phyloP scores from a whole-genome alignment of 2,888 invertebrate species.

The Dermolepida albohirtum region DNA sequence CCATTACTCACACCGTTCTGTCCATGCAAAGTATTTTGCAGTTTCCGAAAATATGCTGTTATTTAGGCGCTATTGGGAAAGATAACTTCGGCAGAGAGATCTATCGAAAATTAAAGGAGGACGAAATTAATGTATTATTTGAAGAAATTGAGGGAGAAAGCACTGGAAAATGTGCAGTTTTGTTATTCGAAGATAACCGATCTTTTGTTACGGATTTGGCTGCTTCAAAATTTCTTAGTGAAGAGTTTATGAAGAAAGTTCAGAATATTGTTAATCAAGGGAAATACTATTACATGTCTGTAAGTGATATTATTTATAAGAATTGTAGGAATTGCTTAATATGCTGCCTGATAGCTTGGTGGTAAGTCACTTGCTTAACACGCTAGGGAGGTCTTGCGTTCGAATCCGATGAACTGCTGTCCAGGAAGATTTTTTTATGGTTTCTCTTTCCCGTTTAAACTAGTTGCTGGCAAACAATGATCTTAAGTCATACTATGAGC shows the following conservation, averaged over 20 bases:
- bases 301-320: constrained; percentile 43
- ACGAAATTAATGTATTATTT: constrained; percentile 47
- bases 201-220: constrained; percentile 53
- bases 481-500: no score
- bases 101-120: constrained; percentile 43
- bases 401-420: no score
- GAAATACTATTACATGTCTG: constrained; percentile 51
- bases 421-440: no score
- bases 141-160: constrained; percentile 38
- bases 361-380: no score
- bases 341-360: no score
- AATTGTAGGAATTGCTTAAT: no score
- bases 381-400: no score
- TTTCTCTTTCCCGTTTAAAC: no score
- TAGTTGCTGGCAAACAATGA: no score
- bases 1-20: constrained; percentile 52
- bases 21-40: constrained; percentile 46
- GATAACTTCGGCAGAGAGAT: constrained; percentile 49
- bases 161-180: constrained; percentile 52
- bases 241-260: constrained; percentile 42
- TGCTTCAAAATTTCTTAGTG: constrained; percentile 48
- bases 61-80: constrained; percentile 51
- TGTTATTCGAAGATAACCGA: constrained; percentile 49
- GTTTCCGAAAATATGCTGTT: constrained; percentile 37
- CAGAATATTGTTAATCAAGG: constrained; percentile 42